Evolutionary conservation across 2,888 invertebrate genomes (phyloP), one percentile per base, ranked within the genome.

Genomic region (Trissonchulus latispiculum): DNA sequence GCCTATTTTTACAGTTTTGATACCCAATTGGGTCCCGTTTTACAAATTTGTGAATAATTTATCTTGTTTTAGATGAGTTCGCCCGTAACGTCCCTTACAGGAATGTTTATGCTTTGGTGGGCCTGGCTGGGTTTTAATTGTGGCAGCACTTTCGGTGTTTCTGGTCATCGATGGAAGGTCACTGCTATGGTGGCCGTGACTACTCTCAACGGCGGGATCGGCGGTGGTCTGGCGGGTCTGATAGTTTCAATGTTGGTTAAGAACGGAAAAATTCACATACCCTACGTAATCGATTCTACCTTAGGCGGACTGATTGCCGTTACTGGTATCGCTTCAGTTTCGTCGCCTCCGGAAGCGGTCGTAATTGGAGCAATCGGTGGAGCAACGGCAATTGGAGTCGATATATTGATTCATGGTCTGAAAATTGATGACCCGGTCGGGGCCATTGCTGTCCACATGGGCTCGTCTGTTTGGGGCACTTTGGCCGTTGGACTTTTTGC

Each of bases 71-170:
- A 68, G 69, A 80, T 83, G 78, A 79, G 79, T n/a, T 80, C 80
- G 70, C 82, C 82, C 8, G 81, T 81, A 32, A 83, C 81, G 71
- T 78, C 81, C 23, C 72, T 83, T 2, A 90, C 93, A 89, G 94
- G 93, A 0, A 88, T 93, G 18, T 94, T 94, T 81, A 93, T 94
- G 61, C 85, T 94, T 0, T 94, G 94, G 94, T 95, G 95, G 95
- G 95, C 95, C 0, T 95, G 95, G 95, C 85, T 95, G 72, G 94
- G 93, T 0, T 95, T 95, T 82, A 94, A 94, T 84, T 93, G 94
- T 71, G 95, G 95, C 23, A 86, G 86, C 76, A 87, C 87, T 1
- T 87, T 86, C 79, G 87, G 87, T 85, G 88, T 91, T 3, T 89
- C 90, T 76, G 92, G 91, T 0, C 88, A 90, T 2, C 91, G 91